These are phyloP conservation scores for Chironomus tepperi DNA, from an alignment of 1,140 invertebrate species.

Conservation along the genomic window DNA sequence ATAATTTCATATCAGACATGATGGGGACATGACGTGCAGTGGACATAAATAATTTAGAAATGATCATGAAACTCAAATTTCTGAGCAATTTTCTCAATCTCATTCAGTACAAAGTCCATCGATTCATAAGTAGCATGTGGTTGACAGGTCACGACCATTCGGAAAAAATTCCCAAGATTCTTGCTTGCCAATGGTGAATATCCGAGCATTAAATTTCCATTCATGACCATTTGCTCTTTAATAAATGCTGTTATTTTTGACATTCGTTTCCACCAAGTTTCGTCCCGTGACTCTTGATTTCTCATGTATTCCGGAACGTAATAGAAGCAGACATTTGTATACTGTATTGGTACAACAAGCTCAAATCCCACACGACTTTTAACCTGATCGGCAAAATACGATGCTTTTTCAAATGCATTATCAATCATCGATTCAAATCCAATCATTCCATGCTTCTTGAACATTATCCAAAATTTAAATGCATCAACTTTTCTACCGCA, in stretches of 20 bases:
- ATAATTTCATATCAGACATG: background rate
- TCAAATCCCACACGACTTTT: conserved; percentile 47
- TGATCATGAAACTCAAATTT: conserved; percentile 16
- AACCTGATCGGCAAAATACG: conserved; percentile 48
- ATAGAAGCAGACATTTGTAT: conserved; percentile 88
- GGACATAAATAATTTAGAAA: background rate
- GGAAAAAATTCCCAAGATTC: conserved; percentile 72
- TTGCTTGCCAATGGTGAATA: conserved; percentile 67
- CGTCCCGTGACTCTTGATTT: conserved; percentile 45
- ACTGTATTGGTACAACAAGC: conserved; percentile 53
- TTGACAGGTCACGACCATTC: conserved; percentile 75
- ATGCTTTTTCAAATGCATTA: conserved; percentile 50
- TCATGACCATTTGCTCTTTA: conserved; percentile 69
- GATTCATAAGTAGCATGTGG: conserved; percentile 48
- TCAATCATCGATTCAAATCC: conserved; percentile 53
- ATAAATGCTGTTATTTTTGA: conserved; percentile 60
- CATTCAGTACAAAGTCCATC: conserved; percentile 42
- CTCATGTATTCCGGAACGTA: conserved; percentile 75
- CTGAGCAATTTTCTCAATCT: conserved; percentile 37
- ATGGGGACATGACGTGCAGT: background rate
- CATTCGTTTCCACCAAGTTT: conserved; percentile 53
- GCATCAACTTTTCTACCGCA: conserved; percentile 90
- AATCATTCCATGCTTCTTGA: conserved; percentile 63
- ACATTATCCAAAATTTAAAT: conserved; percentile 90
- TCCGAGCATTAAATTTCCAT: conserved; percentile 73